A percentile compares a stretch with the other conserved stretches of the same genome.
phyloP scores from a whole-genome alignment of 35 echinoderm and acorn worm species.

The Amphiura filiformis region DNA sequence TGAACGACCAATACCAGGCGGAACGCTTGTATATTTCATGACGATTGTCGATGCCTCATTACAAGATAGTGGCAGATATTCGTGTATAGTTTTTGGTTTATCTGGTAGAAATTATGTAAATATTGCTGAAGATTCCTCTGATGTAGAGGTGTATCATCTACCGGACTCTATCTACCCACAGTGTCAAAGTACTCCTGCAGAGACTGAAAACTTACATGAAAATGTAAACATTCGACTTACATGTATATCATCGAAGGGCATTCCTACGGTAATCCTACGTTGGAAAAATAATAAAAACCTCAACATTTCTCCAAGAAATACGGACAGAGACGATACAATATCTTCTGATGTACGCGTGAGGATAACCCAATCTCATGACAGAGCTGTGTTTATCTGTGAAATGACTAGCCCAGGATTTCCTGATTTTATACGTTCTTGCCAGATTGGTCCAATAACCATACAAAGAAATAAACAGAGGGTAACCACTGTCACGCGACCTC shows the following conservation, averaged over 20 bases:
- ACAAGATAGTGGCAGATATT: not conserved
- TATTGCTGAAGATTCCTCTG: not conserved
- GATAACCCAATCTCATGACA: not conserved
- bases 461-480: not conserved
- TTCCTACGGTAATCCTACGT: not conserved
- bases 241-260: not conserved
- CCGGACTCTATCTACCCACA: not conserved
- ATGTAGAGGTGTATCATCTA: not conserved
- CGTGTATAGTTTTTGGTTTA: not conserved
- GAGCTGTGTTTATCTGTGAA: too few relatives aligned
- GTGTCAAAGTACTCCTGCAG: not conserved
- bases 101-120: not conserved
- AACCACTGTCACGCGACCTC: not conserved
- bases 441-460: not conserved
- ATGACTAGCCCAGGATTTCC: not conserved
- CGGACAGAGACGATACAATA: not conserved
- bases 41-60: not conserved
- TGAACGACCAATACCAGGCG: not conserved
- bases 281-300: not conserved
- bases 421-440: not conserved
- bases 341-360: not conserved
- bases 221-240: too few relatives aligned
- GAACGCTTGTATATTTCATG: not conserved
- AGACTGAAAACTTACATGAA: not conserved
- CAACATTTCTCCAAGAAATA: not conserved